These are phyloP conservation scores for Epistrophe grossulariae DNA, from an alignment of 2,888 invertebrate genomes.

Conservation along the genomic window DNA sequence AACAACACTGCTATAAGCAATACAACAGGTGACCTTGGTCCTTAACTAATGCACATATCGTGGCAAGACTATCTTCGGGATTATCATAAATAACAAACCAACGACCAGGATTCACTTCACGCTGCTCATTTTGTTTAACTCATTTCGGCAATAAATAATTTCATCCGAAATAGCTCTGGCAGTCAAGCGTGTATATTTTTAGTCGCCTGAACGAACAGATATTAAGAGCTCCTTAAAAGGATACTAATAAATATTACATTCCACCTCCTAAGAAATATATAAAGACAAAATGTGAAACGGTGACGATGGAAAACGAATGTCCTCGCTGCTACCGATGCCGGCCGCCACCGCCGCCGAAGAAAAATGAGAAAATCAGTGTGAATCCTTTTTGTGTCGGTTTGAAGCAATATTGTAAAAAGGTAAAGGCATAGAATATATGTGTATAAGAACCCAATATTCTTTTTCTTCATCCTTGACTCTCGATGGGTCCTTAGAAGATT, in stretches of 20 bases:
- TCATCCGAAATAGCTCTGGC: constrained; percentile 55
- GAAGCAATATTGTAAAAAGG: constrained; percentile 4
- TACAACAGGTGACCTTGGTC: constrained; percentile 23
- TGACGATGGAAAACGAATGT: constrained; percentile 53
- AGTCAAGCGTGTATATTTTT: constrained; percentile 66
- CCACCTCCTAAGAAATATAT: neutral
- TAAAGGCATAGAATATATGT: constrained; percentile 16
- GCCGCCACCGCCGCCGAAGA: neutral
- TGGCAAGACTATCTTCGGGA: constrained; percentile 31
- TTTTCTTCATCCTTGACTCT: constrained; percentile 16
- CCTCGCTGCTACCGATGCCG: constrained; percentile 16
- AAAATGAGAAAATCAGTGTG: constrained; percentile 47
- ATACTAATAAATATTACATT: constrained; percentile 72
- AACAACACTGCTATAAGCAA: neutral
- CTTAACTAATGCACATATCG: constrained; percentile 6
- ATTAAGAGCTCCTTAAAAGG: constrained; percentile 73
- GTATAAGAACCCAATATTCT: constrained; percentile 64
- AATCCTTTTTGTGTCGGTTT: constrained; percentile 51
- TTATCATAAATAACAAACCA: constrained; percentile 67
- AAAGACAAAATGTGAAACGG: constrained; percentile 26
- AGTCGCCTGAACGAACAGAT: constrained; percentile 52
- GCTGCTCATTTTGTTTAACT: constrained; percentile 54
- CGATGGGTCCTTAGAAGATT: constrained; percentile 33
- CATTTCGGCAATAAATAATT: constrained; percentile 68
- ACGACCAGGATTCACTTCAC: constrained; percentile 39